Evolutionary conservation across 1,140 invertebrate genomes (phyloP).

Genomic region (Cotesia vestalis): DNA sequence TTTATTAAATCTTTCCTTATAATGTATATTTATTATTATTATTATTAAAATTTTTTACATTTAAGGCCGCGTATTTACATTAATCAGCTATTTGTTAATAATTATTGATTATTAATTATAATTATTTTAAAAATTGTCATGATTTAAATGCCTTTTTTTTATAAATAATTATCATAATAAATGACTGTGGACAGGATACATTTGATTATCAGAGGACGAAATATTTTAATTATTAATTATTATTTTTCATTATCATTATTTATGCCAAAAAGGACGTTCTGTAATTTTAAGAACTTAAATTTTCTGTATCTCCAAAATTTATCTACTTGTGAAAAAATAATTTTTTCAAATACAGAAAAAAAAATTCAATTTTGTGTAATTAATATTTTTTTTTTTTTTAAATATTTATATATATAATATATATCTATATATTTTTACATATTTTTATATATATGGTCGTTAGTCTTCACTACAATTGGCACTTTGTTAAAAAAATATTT

Average conservation of each 20-base stretch:
- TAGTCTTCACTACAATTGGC: constrained; percentile 55
- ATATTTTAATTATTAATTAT: not conserved
- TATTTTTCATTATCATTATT: constrained; percentile 17
- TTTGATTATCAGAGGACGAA: constrained; percentile 34
- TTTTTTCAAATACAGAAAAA: too few relatives aligned
- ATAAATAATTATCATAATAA: not conserved
- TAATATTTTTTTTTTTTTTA: too few relatives aligned
- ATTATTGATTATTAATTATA: too few relatives aligned
- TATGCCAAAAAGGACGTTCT: not conserved
- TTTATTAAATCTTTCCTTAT: too few relatives aligned
- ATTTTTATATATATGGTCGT: constrained; percentile 36
- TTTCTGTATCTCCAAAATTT: too few relatives aligned
- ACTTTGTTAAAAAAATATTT: constrained; percentile 29
- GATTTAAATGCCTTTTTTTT: too few relatives aligned
- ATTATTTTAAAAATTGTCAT: too few relatives aligned
- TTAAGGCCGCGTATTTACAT: constrained; percentile 27
- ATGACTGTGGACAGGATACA: constrained; percentile 22
- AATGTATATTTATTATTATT: too few relatives aligned
- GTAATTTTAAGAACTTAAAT: not conserved
- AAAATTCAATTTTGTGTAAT: too few relatives aligned
- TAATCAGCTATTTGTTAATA: not conserved
- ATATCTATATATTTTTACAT: not conserved
- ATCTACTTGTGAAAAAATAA: too few relatives aligned
- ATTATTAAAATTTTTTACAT: too few relatives aligned
- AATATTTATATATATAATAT: constrained; percentile 19